These are phyloP conservation scores for Colletes latitarsis DNA, from an alignment of 1,140 invertebrate genomes.

Conservation along the genomic window DNA sequence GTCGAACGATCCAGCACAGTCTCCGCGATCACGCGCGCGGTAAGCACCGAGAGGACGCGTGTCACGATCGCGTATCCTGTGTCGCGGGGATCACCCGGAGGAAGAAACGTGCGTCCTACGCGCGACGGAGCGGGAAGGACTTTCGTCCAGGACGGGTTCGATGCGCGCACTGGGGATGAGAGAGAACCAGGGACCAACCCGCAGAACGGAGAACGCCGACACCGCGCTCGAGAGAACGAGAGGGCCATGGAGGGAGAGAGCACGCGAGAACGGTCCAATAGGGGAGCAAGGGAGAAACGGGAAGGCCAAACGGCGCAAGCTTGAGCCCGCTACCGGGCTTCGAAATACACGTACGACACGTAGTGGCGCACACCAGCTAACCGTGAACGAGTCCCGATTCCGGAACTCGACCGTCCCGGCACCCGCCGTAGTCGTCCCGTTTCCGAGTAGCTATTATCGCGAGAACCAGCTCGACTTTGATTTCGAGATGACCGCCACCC, in stretches of 20 bases:
- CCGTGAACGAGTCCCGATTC: conserved; percentile 34
- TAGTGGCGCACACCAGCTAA: conserved; percentile 40
- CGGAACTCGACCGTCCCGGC: conserved; percentile 1
- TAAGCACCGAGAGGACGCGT: not conserved
- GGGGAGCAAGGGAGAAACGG: conserved; percentile 31
- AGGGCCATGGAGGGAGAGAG: conserved; percentile 25
- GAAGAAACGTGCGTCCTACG: conserved; percentile 55
- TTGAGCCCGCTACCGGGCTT: conserved; percentile 64
- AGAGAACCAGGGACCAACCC: conserved; percentile 66
- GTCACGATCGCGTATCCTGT: not conserved
- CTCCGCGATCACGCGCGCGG: conserved; percentile 25
- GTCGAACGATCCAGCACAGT: conserved; percentile 4
- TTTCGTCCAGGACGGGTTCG: conserved; percentile 78
- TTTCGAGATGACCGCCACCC: not conserved
- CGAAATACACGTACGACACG: conserved; percentile 61
- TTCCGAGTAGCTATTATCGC: not conserved
- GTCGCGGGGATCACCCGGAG: conserved; percentile 2
- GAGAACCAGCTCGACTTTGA: not conserved
- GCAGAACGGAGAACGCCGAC: conserved; percentile 45
- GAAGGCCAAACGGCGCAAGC: conserved; percentile 69
- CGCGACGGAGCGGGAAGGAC: conserved; percentile 70
- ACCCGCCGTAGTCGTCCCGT: not conserved
- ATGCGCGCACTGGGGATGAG: conserved; percentile 76
- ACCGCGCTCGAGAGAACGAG: conserved; percentile 28
- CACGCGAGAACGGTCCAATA: conserved; percentile 37